Evolutionary conservation across 2,113 vertebrate genomes (phyloP).

Genomic region (Neopipo cinnamomea): DNA sequence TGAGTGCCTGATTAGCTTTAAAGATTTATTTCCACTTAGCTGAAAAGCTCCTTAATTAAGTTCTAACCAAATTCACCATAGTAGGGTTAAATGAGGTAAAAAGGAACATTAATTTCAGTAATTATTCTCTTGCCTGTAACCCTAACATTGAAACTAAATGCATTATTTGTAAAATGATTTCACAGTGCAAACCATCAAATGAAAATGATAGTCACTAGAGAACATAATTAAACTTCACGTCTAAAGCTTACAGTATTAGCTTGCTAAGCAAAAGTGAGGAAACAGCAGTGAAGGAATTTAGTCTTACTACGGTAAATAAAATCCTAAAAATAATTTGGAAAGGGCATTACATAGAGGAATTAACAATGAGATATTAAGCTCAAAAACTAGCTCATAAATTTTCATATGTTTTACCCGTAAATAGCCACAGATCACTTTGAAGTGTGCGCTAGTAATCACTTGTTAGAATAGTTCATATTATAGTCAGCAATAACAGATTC

Average conservation of each 20-base stretch:
- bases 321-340: conserved; percentile 31
- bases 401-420: background rate
- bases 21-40: background rate
- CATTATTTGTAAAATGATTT: conserved; percentile 31
- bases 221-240: background rate
- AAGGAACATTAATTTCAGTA: background rate
- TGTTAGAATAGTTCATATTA: background rate
- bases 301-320: background rate
- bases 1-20: background rate
- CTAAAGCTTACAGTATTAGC: background rate
- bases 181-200: background rate
- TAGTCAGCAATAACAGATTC: background rate
- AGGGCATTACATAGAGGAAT: background rate
- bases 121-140: background rate
- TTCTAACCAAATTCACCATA: background rate
- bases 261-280: background rate
- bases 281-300: background rate
- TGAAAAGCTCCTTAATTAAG: background rate
- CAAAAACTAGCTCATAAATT: background rate
- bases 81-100: background rate
- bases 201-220: background rate
- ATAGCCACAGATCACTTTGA: background rate
- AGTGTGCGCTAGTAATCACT: background rate
- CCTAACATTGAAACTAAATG: background rate
- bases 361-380: background rate